Base-by-base conservation (phyloP, 2,797 vertebrate genomes). In the Periparus ater region DNA sequence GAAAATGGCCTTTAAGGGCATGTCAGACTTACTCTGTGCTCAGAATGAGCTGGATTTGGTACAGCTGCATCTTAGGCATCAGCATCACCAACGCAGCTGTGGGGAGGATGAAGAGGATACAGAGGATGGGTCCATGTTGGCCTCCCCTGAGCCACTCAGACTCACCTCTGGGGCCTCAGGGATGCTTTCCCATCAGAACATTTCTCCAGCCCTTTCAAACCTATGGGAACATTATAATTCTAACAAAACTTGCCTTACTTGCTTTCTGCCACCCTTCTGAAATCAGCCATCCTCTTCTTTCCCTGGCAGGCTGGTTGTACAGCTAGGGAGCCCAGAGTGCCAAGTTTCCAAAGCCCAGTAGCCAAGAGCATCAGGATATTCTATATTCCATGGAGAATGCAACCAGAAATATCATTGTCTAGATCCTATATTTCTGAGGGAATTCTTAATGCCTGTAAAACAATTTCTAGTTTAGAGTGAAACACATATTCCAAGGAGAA, bases 11-110 rank as follows among this genome's bases (percentile, higher is more conserved):
- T 36, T 86, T 60, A 34, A 65, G 55, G 61, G 30, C 25, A 62
- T 11, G 4, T 66, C 18, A 61, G 21, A 32, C 8, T 66, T 26
- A 7, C 47, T 7, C 34, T 65, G 14, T 74, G 73, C 42, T 90
- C 70, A 72, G 51, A 74, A 42, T 0, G 3, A 80, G 48, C 47
- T 54, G 66, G 62, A 30, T 6, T 13, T 4, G 3, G 11, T 61
- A 60, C 58, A 66, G 50, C 30, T 82, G 54, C 20, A 66, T 26
- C 27, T 88, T 30, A 47, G 50, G 40, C 23, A 36, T 30, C 47
- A 82, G 36, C 51, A 57, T 21, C 44, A 62, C 30, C 4, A 2
- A 3, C 14, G 19, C 1, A 0, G 0, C n/a, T 48, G 11, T 0
- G 0, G 9, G 7, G 14, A 1, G 4, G 6, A 17, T 40, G n/a